Base-by-base conservation (phyloP, 2,113 vertebrate genomes). In the Dicrurus megarhynchus region DNA sequence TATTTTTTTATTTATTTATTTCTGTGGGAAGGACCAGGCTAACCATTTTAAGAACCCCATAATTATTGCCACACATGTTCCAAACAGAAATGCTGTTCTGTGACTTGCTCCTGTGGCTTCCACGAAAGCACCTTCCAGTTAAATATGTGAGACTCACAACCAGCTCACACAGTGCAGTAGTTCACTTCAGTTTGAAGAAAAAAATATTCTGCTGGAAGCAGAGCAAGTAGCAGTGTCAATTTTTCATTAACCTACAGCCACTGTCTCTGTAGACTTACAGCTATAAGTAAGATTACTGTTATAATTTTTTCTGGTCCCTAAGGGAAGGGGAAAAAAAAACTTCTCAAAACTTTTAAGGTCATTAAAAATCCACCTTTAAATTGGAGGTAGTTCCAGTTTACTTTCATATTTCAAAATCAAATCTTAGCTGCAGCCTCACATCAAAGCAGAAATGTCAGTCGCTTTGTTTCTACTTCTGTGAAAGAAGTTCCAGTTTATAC, bases 171-270 rank as follows among this genome's bases (percentile, higher is more conserved):
- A 75, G 94, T 88, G 93, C 87, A 76, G 90, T 52, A 86, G 91
- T 96, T 97, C 94, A 92, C 92, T 91, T 94, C 90, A 71, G 95
- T 92, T 87, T 71, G 76, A 74, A 87, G 89, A n/a, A 70, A 92
- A 94, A 83, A 91, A 95, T 64, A 90, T 67, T 88, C 91, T 86
- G 83, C 87, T 95, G 78, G 85, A 95, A 97, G 92, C 92, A 84
- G 78, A 53, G 91, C 88, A 93, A 96, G 95, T 49, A 95, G 90
- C 84, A 78, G 56, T 91, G 97, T 97, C 96, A 96, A 90, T 96
- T 97, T 98, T 97, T 98, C 97, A 98, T 98, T 98, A 98, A 98
- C 97, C 97, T 95, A 84, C 77, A 97, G 92, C 33, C 63, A 94
- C 88, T 91, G 79, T 97, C 94, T 95, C 95, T 93, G 76, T 67